Evolutionary conservation across 2,888 invertebrate genomes (phyloP), one percentile per base, ranked within the genome.

Genomic region (Perizoma affinitatum): DNA sequence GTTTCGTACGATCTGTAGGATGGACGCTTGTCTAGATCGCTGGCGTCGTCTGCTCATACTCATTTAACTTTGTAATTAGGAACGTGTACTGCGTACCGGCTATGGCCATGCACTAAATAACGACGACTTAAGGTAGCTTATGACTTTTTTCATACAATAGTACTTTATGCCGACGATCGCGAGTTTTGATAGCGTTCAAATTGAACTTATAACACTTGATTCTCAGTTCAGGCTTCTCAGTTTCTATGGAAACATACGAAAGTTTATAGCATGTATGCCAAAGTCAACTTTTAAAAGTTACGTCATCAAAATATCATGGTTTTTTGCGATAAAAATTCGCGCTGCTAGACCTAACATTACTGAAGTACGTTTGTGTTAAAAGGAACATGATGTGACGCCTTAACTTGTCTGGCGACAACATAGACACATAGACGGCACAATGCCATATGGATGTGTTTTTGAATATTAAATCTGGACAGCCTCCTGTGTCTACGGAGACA

Each of bases 31-130:
- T 52, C 22, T 52, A 72, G 72, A 74, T 73, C 71, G 72, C 73
- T 70, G 76, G 79, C 77, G 80, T 73, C 76, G 80, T 74, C 81
- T 76, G 77, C 83, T 89, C 86, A 90, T 77, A 76, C 84, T 89
- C 87, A 91, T 90, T 90, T 89, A 87, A 88, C 85, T 89, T 90
- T 88, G 85, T 90, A 90, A 92, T 91, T 88, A 89, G 84, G 79
- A 70, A 84, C 83, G 88, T 87, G 84, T 87, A 88, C 82, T 77
- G 84, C 74, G 80, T 78, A 80, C 78, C 76, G 73, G 80, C 75
- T 65, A 73, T 81, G 79, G 82, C 80, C 83, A 86, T 85, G 86
- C 84, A 88, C 87, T 89, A 87, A 85, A 90, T 90, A 87, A 89
- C 84, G 85, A 83, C 47, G 47, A 8, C 22, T 22, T 22, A 22